Conservation (phyloP, 1,140 invertebrate species). For the Hestina assimilis region DNA sequence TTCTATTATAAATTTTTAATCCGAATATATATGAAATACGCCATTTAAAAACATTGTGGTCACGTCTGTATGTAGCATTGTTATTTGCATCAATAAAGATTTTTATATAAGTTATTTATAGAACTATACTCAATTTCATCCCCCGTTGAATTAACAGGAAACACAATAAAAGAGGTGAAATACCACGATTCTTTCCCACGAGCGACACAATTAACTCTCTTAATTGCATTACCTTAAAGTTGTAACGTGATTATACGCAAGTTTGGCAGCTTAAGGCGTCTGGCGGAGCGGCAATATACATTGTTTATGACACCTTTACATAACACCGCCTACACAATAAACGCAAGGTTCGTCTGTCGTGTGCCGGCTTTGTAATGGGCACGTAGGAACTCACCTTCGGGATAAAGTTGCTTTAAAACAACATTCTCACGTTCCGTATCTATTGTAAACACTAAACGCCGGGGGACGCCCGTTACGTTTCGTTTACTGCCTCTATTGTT, state of each 20-base stretch:
- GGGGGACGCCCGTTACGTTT: slow-evolving; percentile 62
- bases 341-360: slow-evolving; percentile 46
- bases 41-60: too few species aligned
- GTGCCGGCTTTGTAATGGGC: slow-evolving; percentile 57
- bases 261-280: slow-evolving; percentile 57
- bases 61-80: neutral
- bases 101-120: neutral
- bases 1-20: neutral
- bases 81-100: neutral
- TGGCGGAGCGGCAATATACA: slow-evolving; percentile 38
- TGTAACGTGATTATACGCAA: slow-evolving; percentile 69
- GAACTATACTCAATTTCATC: slow-evolving; percentile 6
- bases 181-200: slow-evolving; percentile 60
- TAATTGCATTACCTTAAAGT: slow-evolving; percentile 65
- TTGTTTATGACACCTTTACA: slow-evolving; percentile 69
- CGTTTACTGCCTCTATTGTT: slow-evolving; percentile 67
- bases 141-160: slow-evolving; percentile 42
- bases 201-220: slow-evolving; percentile 43
- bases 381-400: slow-evolving; percentile 57
- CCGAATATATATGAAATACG: too few species aligned
- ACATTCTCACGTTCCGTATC: slow-evolving; percentile 72
- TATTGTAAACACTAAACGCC: slow-evolving; percentile 65
- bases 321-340: slow-evolving; percentile 59
- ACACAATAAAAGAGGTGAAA: slow-evolving; percentile 39
- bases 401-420: slow-evolving; percentile 62